Percentiles rank a stretch among this genome's conserved stretches.
Conservation (phyloP, 2,113 vertebrate genomes). For the Butorides virescens region DNA sequence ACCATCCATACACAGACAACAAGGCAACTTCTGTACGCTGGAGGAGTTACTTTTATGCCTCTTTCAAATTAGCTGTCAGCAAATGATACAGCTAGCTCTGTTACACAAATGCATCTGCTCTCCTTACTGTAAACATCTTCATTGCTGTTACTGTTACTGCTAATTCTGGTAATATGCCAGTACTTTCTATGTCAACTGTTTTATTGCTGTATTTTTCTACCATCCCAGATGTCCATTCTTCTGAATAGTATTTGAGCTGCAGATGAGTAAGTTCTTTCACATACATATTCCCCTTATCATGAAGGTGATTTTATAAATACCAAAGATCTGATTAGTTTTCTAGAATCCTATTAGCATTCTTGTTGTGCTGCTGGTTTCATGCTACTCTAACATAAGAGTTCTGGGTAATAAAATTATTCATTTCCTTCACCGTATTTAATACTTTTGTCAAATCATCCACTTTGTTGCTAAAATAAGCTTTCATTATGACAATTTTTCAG, state of each 20-base stretch:
- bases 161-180: not conserved
- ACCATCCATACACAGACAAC: fast-evolving
- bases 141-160: not conserved
- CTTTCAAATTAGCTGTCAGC: not conserved
- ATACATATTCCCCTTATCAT: not conserved
- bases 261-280: not conserved
- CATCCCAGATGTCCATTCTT: not conserved
- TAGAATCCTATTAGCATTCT: not conserved
- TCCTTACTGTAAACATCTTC: not conserved
- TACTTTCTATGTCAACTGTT: not conserved
- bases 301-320: not conserved
- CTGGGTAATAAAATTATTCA: not conserved
- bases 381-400: not conserved
- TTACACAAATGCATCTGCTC: not conserved
- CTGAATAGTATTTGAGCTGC: not conserved
- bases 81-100: not conserved
- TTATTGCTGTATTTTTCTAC: not conserved
- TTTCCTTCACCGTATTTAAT: not conserved
- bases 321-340: not conserved
- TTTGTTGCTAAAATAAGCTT: not conserved
- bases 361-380: not conserved
- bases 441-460: not conserved
- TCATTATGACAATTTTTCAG: not conserved
- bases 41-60: not conserved
- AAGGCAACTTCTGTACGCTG: not conserved